Evolutionary conservation across 1,140 invertebrate species (phyloP), one percentile per base, ranked within the genome.

Genomic region (Nebria ingens): DNA sequence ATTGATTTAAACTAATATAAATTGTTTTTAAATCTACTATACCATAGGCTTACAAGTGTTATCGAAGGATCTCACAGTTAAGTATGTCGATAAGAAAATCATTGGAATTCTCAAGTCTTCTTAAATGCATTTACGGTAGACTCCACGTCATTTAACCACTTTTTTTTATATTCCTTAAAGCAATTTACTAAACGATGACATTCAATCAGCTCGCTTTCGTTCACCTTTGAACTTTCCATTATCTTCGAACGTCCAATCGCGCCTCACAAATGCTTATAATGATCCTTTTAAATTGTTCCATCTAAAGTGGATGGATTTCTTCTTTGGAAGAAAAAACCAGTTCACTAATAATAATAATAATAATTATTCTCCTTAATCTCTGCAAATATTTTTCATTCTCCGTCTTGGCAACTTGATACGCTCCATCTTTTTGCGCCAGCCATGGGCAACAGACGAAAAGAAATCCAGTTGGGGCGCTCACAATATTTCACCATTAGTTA

Each of bases 401-500:
- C 40, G 9, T 45, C 40, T 45, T 17, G 15, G 25, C 6, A 34
- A 34, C 25, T 34, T 34, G 25, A 6, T 6, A 34, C 6, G 6
- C 25, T 34, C n/a, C 25, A 34, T 34, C n/a, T n/a, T 45, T 45
- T 45, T 45, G 9, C 15, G 40, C 17, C 15, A 12, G 17, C 3
- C 6, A 45, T 12, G n/a, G n/a, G n/a, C n/a, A n/a, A n/a, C n/a
- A n/a, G n/a, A n/a, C n/a, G 15, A 17, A 45, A 45, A 17, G 17
- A 17, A 11, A 45, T 6, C 40, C 40, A n/a, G n/a, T n/a, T n/a
- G n/a, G n/a, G 40, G 40, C 15, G 6, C 6, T 45, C 3, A 45
- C 17, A 45, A 45, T 45, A 45, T 45, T 45, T 45, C 40, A 45
- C 40, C 40, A 45, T 45, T 45, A 45, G 40, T 45, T 45, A 45